phyloP scores from a whole-genome alignment of 2,113 vertebrate genomes.

The Tinamus guttatus region DNA sequence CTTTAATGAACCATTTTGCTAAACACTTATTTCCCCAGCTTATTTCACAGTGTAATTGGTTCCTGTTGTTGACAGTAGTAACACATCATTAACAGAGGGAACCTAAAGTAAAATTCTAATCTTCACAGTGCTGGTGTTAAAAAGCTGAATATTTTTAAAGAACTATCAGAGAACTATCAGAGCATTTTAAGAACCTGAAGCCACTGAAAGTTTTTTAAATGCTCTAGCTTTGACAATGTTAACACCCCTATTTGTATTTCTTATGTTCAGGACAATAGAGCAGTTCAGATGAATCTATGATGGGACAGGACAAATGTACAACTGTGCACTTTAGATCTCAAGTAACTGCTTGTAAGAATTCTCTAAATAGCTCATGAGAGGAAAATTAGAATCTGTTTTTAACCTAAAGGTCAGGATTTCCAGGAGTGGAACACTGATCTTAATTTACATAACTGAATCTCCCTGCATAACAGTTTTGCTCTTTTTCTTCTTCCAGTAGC shows the following conservation, averaged over 20 bases:
- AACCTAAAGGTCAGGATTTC: neutral
- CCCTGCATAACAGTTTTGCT: neutral
- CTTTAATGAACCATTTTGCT: neutral
- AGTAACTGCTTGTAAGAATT: neutral
- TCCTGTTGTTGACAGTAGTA: neutral
- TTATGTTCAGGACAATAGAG: neutral
- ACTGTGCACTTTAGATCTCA: neutral
- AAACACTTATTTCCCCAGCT: neutral
- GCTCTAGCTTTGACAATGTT: neutral
- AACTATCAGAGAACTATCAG: neutral
- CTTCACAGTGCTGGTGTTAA: neutral
- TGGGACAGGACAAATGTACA: neutral
- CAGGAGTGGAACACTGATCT: neutral
- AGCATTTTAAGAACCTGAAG: accelerated
- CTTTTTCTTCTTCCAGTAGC: neutral
- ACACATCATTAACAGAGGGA: neutral
- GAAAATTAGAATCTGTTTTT: neutral
- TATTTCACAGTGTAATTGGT: neutral
- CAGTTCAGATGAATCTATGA: neutral
- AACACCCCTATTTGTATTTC: neutral
- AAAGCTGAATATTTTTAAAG: neutral
- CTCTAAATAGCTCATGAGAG: neutral
- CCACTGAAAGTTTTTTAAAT: neutral
- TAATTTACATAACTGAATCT: neutral
- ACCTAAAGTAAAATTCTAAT: neutral